Percentiles rank a stretch among this genome's conserved stretches.
These are phyloP conservation scores for Acrocephalus kingi DNA, from an alignment of 2,113 vertebrate genomes.

Conservation along the genomic window DNA sequence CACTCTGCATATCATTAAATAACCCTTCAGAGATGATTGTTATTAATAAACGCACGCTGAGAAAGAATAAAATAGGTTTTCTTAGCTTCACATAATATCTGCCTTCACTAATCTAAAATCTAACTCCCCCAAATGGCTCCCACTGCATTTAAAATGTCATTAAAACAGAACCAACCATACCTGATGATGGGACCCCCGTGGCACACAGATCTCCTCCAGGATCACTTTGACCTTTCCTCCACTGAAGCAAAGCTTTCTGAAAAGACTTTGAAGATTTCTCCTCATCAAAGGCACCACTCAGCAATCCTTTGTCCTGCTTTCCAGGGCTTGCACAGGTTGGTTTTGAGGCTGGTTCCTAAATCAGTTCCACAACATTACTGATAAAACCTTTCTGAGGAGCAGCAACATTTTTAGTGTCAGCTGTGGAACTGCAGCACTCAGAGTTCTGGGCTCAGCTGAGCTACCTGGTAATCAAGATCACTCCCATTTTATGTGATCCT, in stretches of 20 bases:
- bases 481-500: background rate
- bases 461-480: background rate
- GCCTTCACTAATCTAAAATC: background rate
- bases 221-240: constrained; percentile 66
- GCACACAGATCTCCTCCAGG: background rate
- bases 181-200: constrained; percentile 67
- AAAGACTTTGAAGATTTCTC: constrained; percentile 80
- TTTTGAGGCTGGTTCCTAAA: constrained; percentile 47
- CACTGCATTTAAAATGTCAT: background rate
- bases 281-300: constrained; percentile 77
- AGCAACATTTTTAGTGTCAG: background rate
- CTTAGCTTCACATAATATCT: background rate
- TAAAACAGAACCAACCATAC: constrained; percentile 55
- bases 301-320: constrained; percentile 10
- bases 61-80: background rate
- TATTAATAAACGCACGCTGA: background rate
- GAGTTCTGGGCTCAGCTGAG: background rate
- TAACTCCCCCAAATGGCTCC: background rate
- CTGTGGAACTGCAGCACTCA: background rate
- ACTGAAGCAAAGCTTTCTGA: constrained; percentile 79
- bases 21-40: background rate
- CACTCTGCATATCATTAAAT: rapidly evolving
- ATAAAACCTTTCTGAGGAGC: background rate
- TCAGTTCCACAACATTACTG: constrained; percentile 9
- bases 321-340: background rate